Evolutionary conservation across 1,140 invertebrate species (phyloP).

Genomic region (Thaumetopoea pityocampa): DNA sequence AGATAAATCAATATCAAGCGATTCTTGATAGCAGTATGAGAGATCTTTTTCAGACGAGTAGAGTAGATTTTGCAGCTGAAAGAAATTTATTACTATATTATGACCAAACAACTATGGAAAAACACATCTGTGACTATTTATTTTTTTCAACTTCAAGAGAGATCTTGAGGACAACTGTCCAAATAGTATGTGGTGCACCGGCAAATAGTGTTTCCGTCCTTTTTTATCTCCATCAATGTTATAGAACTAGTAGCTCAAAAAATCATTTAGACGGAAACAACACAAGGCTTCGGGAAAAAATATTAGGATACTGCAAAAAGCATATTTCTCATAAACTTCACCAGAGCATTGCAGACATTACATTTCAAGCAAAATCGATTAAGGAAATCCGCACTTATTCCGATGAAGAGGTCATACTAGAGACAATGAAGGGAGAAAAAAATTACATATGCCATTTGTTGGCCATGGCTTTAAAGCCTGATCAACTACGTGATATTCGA

Average conservation of each 20-base stretch:
- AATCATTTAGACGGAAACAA: conserved; percentile 59
- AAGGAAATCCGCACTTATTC: conserved; percentile 51
- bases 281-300: conserved; percentile 53
- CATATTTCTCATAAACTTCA: conserved; percentile 41
- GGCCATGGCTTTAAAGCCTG: conserved; percentile 58
- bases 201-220: conserved; percentile 48
- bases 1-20: conserved; percentile 58
- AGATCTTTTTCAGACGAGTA: conserved; percentile 42
- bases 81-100: conserved; percentile 44
- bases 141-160: conserved; percentile 50
- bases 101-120: conserved; percentile 60
- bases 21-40: conserved; percentile 47
- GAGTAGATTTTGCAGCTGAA: conserved; percentile 23
- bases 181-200: conserved; percentile 50
- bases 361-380: conserved; percentile 39
- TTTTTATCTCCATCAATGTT: conserved; percentile 63
- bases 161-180: conserved; percentile 56
- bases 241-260: conserved; percentile 41
- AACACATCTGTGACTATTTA: conserved; percentile 46
- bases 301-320: conserved; percentile 54
- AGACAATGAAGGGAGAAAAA: conserved; percentile 51
- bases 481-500: conserved; percentile 44
- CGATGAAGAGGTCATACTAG: conserved; percentile 52
- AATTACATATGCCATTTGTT: conserved; percentile 58
- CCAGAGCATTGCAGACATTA: conserved; percentile 52